phyloP scores from a whole-genome alignment of 2,888 invertebrate genomes.

The Octonoba sinensis region DNA sequence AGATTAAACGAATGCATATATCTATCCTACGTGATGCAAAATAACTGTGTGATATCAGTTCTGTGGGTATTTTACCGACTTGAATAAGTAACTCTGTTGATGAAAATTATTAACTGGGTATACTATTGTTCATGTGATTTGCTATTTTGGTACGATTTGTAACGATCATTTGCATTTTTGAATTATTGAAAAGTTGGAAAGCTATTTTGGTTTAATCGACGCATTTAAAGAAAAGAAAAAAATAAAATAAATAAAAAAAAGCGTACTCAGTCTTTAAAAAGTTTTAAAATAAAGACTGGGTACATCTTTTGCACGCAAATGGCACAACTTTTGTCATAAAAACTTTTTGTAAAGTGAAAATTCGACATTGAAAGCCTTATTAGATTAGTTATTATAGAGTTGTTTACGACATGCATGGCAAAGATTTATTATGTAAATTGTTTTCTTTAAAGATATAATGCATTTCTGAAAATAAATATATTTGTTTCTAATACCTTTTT shows the following conservation, averaged over 20 bases:
- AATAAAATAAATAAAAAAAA: constrained; percentile 25
- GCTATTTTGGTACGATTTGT: constrained; percentile 65
- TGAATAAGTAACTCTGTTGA: constrained; percentile 39
- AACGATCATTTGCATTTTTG: constrained; percentile 60
- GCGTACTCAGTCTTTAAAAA: constrained; percentile 48
- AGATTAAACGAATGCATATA: constrained; percentile 33
- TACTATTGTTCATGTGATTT: constrained; percentile 59
- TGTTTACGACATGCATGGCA: constrained; percentile 64
- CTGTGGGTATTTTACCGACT: constrained; percentile 32
- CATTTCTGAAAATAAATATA: constrained; percentile 65
- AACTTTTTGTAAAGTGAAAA: constrained; percentile 61
- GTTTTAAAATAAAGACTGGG: constrained; percentile 38
- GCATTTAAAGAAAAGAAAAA: background rate
- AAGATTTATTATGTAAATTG: constrained; percentile 65
- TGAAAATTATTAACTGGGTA: constrained; percentile 53
- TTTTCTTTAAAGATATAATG: constrained; percentile 65
- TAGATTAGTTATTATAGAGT: constrained; percentile 65
- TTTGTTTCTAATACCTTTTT: constrained; percentile 55
- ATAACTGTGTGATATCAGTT: constrained; percentile 59
- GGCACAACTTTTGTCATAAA: constrained; percentile 59
- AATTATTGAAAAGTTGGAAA: constrained; percentile 56
- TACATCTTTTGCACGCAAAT: constrained; percentile 59
- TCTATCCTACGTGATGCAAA: constrained; percentile 46
- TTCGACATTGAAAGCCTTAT: constrained; percentile 62
- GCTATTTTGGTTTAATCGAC: constrained; percentile 57